Evolutionary conservation across 2,888 invertebrate genomes (phyloP).

Genomic region (Torymus tubicola): DNA sequence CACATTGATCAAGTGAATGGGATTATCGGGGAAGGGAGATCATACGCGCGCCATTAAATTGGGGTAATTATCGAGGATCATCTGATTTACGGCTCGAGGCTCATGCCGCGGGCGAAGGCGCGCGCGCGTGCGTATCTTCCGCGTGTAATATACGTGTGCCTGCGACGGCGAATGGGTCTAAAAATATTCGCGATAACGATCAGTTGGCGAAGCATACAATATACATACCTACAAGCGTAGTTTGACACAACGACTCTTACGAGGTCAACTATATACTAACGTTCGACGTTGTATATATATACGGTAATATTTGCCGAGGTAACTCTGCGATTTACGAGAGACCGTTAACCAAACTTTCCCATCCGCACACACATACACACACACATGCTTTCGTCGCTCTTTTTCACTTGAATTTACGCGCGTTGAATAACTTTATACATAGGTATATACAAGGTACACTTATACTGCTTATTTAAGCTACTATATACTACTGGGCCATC

Average conservation of each 20-base stretch:
- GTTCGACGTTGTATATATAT: constrained; percentile 13
- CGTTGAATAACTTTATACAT: no score
- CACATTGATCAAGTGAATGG: constrained; percentile 20
- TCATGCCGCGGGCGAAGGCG: background rate
- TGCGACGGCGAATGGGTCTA: background rate
- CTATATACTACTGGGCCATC: background rate
- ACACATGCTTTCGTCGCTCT: background rate
- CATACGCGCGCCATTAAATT: constrained; percentile 6
- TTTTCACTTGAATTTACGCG: background rate
- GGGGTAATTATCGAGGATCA: constrained; percentile 24
- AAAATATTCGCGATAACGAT: constrained; percentile 30
- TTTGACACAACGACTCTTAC: constrained; percentile 32
- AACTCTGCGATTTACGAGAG: constrained; percentile 18
- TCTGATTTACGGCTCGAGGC: constrained; percentile 12
- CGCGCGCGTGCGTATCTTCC: no score
- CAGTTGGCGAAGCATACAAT: no score
- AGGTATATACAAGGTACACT: no score
- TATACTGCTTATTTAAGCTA: no score
- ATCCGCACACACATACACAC: background rate
- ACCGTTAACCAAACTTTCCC: constrained; percentile 1
- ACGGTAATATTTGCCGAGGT: background rate
- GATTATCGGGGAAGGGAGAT: constrained; percentile 16
- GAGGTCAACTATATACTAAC: constrained; percentile 8
- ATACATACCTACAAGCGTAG: background rate
- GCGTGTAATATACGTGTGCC: no score